These are phyloP conservation scores for Thaleichthys pacificus DNA, from an alignment of 2,797 vertebrate genomes.

Conservation along the genomic window DNA sequence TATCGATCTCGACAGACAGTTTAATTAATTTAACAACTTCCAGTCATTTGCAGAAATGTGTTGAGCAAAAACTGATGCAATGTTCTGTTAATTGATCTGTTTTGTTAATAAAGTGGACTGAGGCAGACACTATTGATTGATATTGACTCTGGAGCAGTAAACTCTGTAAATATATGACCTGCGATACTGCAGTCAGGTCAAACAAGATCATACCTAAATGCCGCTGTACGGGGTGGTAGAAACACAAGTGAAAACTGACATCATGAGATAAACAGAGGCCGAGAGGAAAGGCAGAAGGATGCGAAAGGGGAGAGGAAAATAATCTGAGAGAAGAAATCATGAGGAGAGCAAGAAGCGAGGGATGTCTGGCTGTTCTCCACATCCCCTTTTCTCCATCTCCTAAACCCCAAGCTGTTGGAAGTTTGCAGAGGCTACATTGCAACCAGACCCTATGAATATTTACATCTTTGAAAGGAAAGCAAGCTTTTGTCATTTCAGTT, in stretches of 20 bases:
- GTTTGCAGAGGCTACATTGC: constrained; percentile 4
- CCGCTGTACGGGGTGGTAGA: not conserved
- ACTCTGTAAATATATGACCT: constrained; percentile 26
- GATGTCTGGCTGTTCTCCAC: not conserved
- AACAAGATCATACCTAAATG: not conserved
- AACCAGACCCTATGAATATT: constrained; percentile 3
- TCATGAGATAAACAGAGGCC: not conserved
- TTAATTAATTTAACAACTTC: constrained; percentile 35
- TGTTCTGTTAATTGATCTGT: constrained; percentile 50
- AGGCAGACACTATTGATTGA: constrained; percentile 37
- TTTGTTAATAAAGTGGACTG: constrained; percentile 15
- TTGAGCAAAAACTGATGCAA: constrained; percentile 32
- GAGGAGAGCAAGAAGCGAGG: not conserved
- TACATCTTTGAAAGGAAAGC: not conserved
- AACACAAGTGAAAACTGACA: constrained; percentile 11
- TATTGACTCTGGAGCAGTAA: constrained; percentile 32
- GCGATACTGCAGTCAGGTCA: not conserved
- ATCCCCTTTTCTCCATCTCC: not conserved
- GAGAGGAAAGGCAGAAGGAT: not conserved
- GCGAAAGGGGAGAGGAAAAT: not conserved
- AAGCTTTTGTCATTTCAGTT: not conserved
- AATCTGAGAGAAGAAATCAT: not conserved
- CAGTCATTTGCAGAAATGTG: constrained; percentile 34
- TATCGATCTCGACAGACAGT: constrained; percentile 36
- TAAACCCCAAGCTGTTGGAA: constrained; percentile 2